Evolutionary conservation across 2,113 vertebrate genomes (phyloP).

Genomic region (Austrofundulus limnaeus): DNA sequence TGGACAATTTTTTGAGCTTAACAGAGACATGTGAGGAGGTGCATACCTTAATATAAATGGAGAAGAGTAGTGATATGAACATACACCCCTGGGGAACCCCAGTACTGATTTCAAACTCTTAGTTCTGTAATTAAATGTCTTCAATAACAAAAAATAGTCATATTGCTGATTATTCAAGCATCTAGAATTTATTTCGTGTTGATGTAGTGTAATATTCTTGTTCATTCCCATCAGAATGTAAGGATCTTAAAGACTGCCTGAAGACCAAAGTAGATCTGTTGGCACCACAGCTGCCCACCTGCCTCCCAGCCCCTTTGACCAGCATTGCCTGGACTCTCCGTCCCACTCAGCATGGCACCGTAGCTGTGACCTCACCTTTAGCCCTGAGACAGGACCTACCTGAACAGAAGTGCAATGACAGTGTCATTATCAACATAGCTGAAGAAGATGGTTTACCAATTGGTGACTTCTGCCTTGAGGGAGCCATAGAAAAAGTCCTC

Average conservation of each 20-base stretch:
- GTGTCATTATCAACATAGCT: conserved; percentile 74
- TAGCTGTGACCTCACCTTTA: conserved; percentile 73
- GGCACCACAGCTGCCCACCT: conserved; percentile 71
- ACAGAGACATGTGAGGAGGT: no score
- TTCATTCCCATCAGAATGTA: conserved; percentile 66
- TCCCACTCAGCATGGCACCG: conserved; percentile 62
- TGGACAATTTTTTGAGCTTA: no score
- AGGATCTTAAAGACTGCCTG: conserved; percentile 65
- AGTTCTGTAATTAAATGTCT: no score
- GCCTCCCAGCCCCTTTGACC: conserved; percentile 76
- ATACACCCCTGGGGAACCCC: no score
- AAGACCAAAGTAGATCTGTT: conserved; percentile 60
- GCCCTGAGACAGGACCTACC: conserved; percentile 78
- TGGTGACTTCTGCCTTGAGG: conserved; percentile 84
- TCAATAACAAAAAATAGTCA: no score
- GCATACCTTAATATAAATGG: no score
- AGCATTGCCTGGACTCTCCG: conserved; percentile 83
- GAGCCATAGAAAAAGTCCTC: conserved; percentile 83
- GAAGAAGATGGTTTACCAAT: conserved; percentile 65
- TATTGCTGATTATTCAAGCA: no score
- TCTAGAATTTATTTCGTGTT: no score
- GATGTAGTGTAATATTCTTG: no score
- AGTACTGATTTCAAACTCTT: no score
- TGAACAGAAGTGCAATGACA: conserved; percentile 80
- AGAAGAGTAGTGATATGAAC: no score